phyloP scores from a whole-genome alignment of 2,797 vertebrate genomes.

The Amblyopsis hoosieri region DNA sequence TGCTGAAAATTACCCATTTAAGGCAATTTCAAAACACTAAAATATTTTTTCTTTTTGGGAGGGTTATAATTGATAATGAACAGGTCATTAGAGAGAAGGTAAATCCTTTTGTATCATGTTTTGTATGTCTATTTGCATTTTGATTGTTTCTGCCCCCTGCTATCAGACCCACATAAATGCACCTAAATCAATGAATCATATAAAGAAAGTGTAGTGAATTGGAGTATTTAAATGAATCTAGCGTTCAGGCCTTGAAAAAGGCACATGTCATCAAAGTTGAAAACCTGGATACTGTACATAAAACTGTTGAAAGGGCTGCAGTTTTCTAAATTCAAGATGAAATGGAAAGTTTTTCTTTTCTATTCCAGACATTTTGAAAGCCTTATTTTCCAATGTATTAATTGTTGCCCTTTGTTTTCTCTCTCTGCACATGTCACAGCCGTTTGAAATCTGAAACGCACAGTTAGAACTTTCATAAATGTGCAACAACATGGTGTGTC shows the following conservation, averaged over 20 bases:
- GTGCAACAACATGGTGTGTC: constrained; percentile 12
- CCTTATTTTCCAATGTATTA: not conserved
- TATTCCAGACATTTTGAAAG: constrained; percentile 10
- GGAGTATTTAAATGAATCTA: constrained; percentile 1
- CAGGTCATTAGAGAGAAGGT: too few species aligned
- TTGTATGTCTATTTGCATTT: not conserved
- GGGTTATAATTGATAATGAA: too few species aligned
- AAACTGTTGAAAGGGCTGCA: not conserved
- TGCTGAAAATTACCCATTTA: too few species aligned
- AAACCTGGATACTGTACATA: too few species aligned
- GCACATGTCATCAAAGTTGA: constrained; percentile 3
- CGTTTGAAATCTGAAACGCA: not conserved
- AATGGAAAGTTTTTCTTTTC: constrained; percentile 5
- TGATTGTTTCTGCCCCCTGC: constrained; percentile 3
- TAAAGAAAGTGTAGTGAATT: not conserved
- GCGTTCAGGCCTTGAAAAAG: not conserved
- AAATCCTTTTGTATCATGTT: not conserved
- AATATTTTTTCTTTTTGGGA: too few species aligned
- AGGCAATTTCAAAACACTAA: too few species aligned
- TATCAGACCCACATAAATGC: not conserved
- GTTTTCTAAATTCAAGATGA: constrained; percentile 14
- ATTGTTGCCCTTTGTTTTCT: not conserved
- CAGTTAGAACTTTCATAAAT: too few species aligned
- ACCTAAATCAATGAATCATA: not conserved
- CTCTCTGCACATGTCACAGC: not conserved